Evolutionary conservation across 2,113 vertebrate genomes (phyloP), one percentile per base, ranked within the genome.

Genomic region (Takifugu bimaculatus): DNA sequence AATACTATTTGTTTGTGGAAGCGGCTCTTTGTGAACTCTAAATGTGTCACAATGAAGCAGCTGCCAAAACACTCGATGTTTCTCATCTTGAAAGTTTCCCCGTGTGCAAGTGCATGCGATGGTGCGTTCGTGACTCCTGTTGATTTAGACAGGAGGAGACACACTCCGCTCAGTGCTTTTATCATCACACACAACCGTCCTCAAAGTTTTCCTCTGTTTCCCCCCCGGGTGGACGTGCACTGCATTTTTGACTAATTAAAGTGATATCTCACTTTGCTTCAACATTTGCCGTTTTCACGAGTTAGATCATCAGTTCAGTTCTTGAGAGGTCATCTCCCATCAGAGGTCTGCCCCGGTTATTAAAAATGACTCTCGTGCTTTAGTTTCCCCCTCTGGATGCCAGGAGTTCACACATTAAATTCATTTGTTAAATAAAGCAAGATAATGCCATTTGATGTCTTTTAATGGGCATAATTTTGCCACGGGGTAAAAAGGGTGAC

Each of bases 21-120:
- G 65, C 73, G 60, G 75, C 39, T 81, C 72, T 75, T 76, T 70
- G 73, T 71, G 61, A 77, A 52, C 71, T 39, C 53, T 81, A 73
- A 79, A 70, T 80, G 54, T 69, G 75, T 43, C 29, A 20, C 58
- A 70, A 57, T 66, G 72, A 79, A 63, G 63, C 68, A 66, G 63
- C 74, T 77, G 70, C 65, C 70, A 80, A 74, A 82, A 75, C n/a
- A 12, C 57, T 69, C 55, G 43, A 25, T 62, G 70, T 61, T 65
- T 65, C 70, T 78, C 72, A 75, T 70, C 54, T 56, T 65, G 45
- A 62, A 66, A 59, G 61, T 64, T 57, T 53, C 20, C 32, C 10
- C 57, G 58, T 47, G 45, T 47, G 57, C 5, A 29, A 57, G 54
- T 54, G 53, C 43, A 28, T 57, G 53, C 28, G 5, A 56, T 54